Base-by-base conservation (phyloP, 2,797 vertebrate genomes). In the Prunella strophiata region DNA sequence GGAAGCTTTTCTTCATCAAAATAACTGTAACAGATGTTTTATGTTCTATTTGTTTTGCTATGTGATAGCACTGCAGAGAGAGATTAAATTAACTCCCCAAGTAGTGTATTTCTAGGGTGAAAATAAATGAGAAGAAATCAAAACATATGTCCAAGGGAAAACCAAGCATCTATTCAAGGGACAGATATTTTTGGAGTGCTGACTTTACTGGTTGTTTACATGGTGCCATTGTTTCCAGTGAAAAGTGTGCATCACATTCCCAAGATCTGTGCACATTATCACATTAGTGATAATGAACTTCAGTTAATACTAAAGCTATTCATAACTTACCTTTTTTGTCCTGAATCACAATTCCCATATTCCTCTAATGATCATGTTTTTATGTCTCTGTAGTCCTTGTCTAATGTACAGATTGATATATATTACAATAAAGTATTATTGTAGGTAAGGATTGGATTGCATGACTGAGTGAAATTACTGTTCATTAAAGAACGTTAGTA, bases 21-120 rank as follows among this genome's bases (percentile, higher is more conserved):
- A 80, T 75, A 93, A 93, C 62, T 91, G 75, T 75, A 93, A 68
- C 92, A 94, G 94, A 94, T 95, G 82, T 75, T 96, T 92, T 93
- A 68, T 88, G 42, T 89, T 81, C 70, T 85, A 5, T 92, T 95
- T 96, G 85, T 89, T 96, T 95, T 86, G 54, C 79, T 89, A 5
- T 88, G 51, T 84, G 73, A 22, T 91, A 89, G 51, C 55, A 40
- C 91, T 72, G 55, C 42, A 89, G 95, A 92, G 87, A 91, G 91
- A 85, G 51, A 89, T 88, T 72, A 91, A 91, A 85, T 87, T 89
- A 94, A 61, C n/a, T 94, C 79, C 75, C n/a, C 32, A 72, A 81
- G 89, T 36, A 55, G 54, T 23, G 8, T 68, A 78, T 92, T 94
- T 94, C 82, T 68, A 88, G 89, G 51, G 47, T 91, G 70, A 89